These are phyloP conservation scores for Alauda arvensis DNA, from an alignment of 2,797 vertebrate species.

Conservation along the genomic window DNA sequence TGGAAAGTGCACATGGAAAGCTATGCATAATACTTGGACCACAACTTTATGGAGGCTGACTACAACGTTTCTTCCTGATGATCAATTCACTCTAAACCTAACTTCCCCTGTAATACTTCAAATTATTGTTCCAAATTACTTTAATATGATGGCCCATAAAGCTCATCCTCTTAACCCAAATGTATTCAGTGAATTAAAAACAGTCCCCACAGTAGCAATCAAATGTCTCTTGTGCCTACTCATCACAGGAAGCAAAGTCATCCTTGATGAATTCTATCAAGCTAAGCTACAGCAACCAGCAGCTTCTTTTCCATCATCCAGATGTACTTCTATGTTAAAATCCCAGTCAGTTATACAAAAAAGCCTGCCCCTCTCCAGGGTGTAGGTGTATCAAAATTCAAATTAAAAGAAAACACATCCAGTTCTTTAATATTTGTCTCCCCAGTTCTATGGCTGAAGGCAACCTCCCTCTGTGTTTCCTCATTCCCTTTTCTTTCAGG, in stretches of 20 bases:
- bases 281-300: not conserved
- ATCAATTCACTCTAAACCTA: not conserved
- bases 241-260: not conserved
- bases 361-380: not conserved
- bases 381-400: not conserved
- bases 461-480: not conserved
- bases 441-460: not conserved
- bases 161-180: not conserved
- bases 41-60: not conserved
- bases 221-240: not conserved
- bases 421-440: not conserved
- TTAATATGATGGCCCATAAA: constrained; percentile 8
- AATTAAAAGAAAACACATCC: not conserved
- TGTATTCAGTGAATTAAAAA: constrained; percentile 3
- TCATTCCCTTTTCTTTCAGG: not conserved
- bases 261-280: not conserved
- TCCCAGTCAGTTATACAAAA: not conserved
- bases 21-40: fast-evolving
- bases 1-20: fast-evolving
- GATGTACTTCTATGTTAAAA: not conserved
- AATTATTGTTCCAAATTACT: not conserved
- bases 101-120: not conserved
- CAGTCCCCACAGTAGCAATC: not conserved
- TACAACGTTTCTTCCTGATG: not conserved
- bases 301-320: not conserved